These are phyloP conservation scores for Harpagifer antarcticus DNA, from an alignment of 2,797 vertebrate species.

Conservation along the genomic window DNA sequence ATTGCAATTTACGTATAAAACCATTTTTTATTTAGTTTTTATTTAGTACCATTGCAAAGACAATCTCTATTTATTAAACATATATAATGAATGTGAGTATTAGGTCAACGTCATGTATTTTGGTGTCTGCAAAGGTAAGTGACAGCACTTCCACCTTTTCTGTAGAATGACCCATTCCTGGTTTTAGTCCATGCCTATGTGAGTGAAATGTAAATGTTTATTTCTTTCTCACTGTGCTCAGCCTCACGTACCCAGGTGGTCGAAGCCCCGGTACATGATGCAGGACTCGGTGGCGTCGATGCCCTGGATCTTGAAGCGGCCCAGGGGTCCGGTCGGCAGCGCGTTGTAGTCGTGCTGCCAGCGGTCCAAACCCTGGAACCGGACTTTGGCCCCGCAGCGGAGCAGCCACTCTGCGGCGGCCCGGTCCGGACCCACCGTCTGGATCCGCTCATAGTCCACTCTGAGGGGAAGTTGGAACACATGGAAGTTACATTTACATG, in stretches of 20 bases:
- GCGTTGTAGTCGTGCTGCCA: constrained; percentile 95
- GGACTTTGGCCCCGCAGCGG: constrained; percentile 93
- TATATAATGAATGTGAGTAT: no score
- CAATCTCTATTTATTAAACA: no score
- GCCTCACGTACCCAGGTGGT: constrained; percentile 85
- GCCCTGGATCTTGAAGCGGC: constrained; percentile 91
- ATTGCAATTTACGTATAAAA: no score
- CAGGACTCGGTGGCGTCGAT: constrained; percentile 95
- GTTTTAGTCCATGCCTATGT: neutral
- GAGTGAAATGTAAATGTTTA: neutral
- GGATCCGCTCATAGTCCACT: constrained; percentile 94
- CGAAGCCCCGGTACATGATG: constrained; percentile 95
- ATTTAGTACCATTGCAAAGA: no score
- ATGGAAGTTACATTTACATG: no score
- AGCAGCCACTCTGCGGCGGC: constrained; percentile 97
- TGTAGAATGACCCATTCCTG: no score
- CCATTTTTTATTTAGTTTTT: no score
- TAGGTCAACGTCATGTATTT: no score
- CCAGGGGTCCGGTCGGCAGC: constrained; percentile 90
- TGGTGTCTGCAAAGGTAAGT: no score
- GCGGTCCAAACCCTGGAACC: constrained; percentile 89
- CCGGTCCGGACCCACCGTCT: constrained; percentile 89
- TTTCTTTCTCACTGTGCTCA: no score
- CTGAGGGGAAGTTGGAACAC: no score
- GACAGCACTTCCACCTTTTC: no score